These are phyloP conservation scores for Lissocephala sabroskyi DNA, from an alignment of 2,888 invertebrate species.

Conservation along the genomic window DNA sequence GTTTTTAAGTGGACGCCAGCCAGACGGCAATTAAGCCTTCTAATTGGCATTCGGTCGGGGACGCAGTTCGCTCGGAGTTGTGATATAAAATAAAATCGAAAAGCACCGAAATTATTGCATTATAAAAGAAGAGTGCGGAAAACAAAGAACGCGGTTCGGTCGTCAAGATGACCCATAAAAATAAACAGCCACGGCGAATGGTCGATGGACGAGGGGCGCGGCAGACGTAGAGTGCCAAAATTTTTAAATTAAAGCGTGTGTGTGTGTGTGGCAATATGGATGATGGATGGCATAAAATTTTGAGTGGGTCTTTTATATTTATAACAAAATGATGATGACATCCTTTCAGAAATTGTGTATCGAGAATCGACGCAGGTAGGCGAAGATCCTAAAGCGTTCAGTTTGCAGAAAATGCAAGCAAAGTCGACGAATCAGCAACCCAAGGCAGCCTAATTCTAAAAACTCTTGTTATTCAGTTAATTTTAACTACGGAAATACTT, in stretches of 20 bases:
- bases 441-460: too few relatives aligned
- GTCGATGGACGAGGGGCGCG: slow-evolving; percentile 33
- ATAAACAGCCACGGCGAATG: slow-evolving; percentile 48
- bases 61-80: slow-evolving; percentile 7
- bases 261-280: slow-evolving; percentile 30
- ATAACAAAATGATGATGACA: slow-evolving; percentile 52
- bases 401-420: too few relatives aligned
- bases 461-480: too few relatives aligned
- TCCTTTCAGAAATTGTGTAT: too few relatives aligned
- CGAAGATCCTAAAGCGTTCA: too few relatives aligned
- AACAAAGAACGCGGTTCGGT: too few relatives aligned
- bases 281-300: slow-evolving; percentile 60
- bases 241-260: slow-evolving; percentile 54
- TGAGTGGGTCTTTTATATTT: slow-evolving; percentile 47
- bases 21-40: slow-evolving; percentile 24
- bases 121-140: slow-evolving; percentile 37
- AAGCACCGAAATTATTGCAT: slow-evolving; percentile 61
- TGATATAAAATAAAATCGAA: slow-evolving; percentile 54
- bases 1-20: neutral
- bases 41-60: slow-evolving; percentile 31
- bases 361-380: too few relatives aligned
- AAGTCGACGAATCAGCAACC: too few relatives aligned
- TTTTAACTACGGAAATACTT: too few relatives aligned
- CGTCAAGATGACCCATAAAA: slow-evolving; percentile 39
- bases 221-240: slow-evolving; percentile 36